Conservation (phyloP, 1,140 invertebrate genomes). For the Drosophila micromelanica region DNA sequence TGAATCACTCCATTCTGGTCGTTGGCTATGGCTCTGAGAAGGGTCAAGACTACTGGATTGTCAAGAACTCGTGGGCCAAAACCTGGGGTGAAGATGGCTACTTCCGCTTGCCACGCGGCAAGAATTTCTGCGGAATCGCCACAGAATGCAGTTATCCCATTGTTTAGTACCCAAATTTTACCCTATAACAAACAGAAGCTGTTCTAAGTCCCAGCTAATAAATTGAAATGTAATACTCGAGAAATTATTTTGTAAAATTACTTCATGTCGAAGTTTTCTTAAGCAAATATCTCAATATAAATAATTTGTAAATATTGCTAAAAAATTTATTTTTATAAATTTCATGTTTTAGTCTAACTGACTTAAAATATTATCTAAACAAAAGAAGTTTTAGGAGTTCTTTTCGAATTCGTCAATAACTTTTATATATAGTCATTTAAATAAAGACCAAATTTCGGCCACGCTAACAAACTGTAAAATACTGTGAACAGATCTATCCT, state of each 20-base stretch:
- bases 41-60: slow-evolving; percentile 90
- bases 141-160: slow-evolving; percentile 79
- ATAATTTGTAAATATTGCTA: no score
- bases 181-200: background rate
- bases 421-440: no score
- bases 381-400: no score
- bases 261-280: no score
- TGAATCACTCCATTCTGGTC: slow-evolving; percentile 87
- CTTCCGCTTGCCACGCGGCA: slow-evolving; percentile 88
- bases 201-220: background rate
- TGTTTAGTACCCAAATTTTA: slow-evolving; percentile 42
- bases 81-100: slow-evolving; percentile 90
- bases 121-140: slow-evolving; percentile 88
- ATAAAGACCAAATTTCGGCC: no score
- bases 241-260: background rate
- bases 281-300: no score
- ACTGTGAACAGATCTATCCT: no score
- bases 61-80: slow-evolving; percentile 91
- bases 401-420: no score
- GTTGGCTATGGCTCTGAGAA: slow-evolving; percentile 87
- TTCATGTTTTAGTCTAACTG: no score
- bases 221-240: background rate
- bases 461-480: no score
- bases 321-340: no score
- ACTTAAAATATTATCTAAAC: no score